Evolutionary conservation across 2,888 invertebrate genomes (phyloP).

Genomic region (Aleiodes leptofemur): DNA sequence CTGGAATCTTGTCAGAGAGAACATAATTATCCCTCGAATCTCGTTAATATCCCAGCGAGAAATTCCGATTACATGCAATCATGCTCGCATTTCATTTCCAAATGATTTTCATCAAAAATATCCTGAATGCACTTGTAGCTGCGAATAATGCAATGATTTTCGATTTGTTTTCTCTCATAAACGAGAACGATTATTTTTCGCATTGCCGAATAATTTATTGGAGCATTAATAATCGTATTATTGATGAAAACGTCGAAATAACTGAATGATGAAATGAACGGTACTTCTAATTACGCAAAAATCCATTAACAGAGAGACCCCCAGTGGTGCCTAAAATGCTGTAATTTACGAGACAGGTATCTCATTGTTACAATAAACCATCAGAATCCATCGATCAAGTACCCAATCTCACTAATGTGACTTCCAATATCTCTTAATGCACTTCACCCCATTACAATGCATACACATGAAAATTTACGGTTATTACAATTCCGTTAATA

Average conservation of each 20-base stretch:
- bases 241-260: background rate
- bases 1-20: too few species aligned
- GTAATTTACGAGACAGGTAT: background rate
- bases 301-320: background rate
- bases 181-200: too few species aligned
- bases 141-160: too few species aligned
- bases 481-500: background rate
- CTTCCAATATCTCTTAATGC: slow-evolving; percentile 40
- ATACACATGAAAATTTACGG: background rate
- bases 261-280: background rate
- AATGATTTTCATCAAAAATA: too few species aligned
- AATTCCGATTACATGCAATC: too few species aligned
- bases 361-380: slow-evolving; percentile 29
- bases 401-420: slow-evolving; percentile 45
- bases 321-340: slow-evolving; percentile 1
- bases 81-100: too few species aligned
- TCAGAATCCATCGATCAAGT: slow-evolving; percentile 37
- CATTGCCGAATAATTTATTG: too few species aligned
- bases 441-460: slow-evolving; percentile 18
- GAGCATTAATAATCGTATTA: background rate
- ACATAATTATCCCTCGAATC: too few species aligned
- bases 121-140: too few species aligned
- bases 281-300: slow-evolving; percentile 1
- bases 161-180: too few species aligned
- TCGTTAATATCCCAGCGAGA: too few species aligned